Evolutionary conservation across 2,888 invertebrate species (phyloP).

Genomic region (Heterodera filipjevi): DNA sequence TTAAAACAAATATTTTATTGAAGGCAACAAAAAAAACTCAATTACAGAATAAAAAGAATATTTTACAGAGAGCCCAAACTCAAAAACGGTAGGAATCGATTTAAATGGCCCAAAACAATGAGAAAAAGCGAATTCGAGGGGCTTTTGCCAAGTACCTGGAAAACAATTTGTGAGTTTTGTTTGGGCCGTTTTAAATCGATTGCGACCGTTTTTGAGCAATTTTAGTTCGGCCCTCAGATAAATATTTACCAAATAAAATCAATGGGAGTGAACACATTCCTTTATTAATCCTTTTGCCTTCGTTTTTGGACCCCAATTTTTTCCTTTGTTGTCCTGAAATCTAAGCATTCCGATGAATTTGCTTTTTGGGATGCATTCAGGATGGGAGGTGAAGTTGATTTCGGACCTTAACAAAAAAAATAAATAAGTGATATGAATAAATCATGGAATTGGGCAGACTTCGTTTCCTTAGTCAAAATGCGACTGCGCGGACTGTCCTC

Average conservation of each 20-base stretch:
- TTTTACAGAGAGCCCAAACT: too few species aligned
- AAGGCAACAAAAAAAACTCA: too few species aligned
- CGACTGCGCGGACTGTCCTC: conserved; percentile 45
- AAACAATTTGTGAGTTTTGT: too few species aligned
- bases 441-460: conserved; percentile 33
- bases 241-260: not conserved
- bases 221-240: too few species aligned
- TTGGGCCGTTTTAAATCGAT: too few species aligned
- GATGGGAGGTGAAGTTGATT: conserved; percentile 56
- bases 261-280: not conserved
- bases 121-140: too few species aligned
- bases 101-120: too few species aligned
- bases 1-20: too few species aligned
- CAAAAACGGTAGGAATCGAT: too few species aligned
- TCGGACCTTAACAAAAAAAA: conserved; percentile 42
- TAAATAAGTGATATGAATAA: not conserved
- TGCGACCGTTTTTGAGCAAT: too few species aligned
- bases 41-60: too few species aligned
- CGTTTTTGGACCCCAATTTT: conserved; percentile 63
- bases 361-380: conserved; percentile 51
- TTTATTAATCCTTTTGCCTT: conserved; percentile 62
- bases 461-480: conserved; percentile 40
- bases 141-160: too few species aligned
- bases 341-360: conserved; percentile 55
- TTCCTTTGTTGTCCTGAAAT: conserved; percentile 64